A percentile compares a stretch with the other conserved stretches of the same genome.
phyloP scores from a whole-genome alignment of 2,113 vertebrate species.

The Dicaeum eximium region DNA sequence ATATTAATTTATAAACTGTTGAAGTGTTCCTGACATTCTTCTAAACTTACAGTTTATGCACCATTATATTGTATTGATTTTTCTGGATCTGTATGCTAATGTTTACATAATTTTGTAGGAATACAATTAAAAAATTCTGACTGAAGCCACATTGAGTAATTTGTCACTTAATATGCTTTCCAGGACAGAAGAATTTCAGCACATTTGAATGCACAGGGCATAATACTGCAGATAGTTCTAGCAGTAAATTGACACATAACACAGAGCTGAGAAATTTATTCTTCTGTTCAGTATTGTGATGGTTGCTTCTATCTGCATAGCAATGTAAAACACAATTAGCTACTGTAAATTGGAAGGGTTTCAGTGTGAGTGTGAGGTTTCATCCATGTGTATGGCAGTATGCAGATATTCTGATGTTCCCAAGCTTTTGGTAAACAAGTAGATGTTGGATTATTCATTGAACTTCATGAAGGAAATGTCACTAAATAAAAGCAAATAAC shows the following conservation, averaged over 20 bases:
- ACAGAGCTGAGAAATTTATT: background rate
- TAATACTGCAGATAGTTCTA: background rate
- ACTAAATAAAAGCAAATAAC: background rate
- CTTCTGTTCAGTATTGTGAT: background rate
- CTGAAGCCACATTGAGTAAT: background rate
- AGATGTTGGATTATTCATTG: background rate
- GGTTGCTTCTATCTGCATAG: background rate
- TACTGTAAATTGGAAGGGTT: background rate
- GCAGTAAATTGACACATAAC: background rate
- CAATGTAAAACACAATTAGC: background rate
- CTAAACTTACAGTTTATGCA: constrained; percentile 38
- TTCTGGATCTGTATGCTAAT: constrained; percentile 48
- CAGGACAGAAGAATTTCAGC: background rate
- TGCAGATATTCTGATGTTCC: background rate
- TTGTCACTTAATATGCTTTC: background rate
- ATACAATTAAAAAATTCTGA: constrained; percentile 55
- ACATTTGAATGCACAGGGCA: background rate
- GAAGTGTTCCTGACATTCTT: constrained; percentile 25
- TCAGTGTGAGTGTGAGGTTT: background rate
- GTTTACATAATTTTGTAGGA: constrained; percentile 67
- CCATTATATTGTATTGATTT: constrained; percentile 50
- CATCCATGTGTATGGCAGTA: fast-evolving
- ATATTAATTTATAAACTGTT: constrained; percentile 47
- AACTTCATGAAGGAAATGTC: background rate
- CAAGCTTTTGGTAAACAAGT: background rate